A percentile compares a stretch with the other conserved stretches of the same genome.
These are phyloP conservation scores for Calosoma granatense DNA, from an alignment of 1,140 invertebrate genomes.

Conservation along the genomic window DNA sequence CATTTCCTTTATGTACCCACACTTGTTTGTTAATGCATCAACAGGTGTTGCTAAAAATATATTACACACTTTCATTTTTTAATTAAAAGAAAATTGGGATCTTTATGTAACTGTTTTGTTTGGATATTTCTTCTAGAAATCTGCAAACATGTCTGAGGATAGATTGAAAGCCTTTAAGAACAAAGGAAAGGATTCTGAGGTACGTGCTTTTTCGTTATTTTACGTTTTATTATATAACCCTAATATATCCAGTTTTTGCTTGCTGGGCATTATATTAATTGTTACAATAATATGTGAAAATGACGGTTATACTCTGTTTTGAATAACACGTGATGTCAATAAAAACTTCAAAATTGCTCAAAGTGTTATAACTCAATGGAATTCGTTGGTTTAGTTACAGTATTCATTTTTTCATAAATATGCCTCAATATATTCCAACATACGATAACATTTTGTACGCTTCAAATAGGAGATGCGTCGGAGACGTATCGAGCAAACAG, in stretches of 20 bases:
- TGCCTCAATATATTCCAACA: not conserved
- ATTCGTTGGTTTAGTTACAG: too few relatives aligned
- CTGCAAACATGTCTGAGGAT: slow-evolving; percentile 20
- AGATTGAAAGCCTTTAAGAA: slow-evolving; percentile 34
- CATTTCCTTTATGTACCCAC: too few relatives aligned
- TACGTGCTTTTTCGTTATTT: slow-evolving; percentile 18
- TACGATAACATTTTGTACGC: not conserved
- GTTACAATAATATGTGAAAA: too few relatives aligned
- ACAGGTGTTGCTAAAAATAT: too few relatives aligned
- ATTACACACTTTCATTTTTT: not conserved
- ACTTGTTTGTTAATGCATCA: too few relatives aligned
- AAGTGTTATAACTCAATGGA: too few relatives aligned
- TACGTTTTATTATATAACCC: not conserved
- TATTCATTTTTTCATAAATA: not conserved
- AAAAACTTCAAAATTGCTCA: too few relatives aligned
- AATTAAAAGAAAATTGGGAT: not conserved
- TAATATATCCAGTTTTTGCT: slow-evolving; percentile 8
- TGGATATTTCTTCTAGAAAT: not conserved
- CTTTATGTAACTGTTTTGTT: too few relatives aligned
- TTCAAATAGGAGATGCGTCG: slow-evolving; percentile 67
- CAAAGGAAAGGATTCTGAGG: slow-evolving; percentile 33
- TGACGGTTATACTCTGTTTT: too few relatives aligned
- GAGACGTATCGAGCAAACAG: slow-evolving; percentile 73
- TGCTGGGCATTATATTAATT: too few relatives aligned
- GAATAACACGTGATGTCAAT: too few relatives aligned